Conservation (phyloP, 2,113 vertebrate species). For the Oryzias woworae region DNA sequence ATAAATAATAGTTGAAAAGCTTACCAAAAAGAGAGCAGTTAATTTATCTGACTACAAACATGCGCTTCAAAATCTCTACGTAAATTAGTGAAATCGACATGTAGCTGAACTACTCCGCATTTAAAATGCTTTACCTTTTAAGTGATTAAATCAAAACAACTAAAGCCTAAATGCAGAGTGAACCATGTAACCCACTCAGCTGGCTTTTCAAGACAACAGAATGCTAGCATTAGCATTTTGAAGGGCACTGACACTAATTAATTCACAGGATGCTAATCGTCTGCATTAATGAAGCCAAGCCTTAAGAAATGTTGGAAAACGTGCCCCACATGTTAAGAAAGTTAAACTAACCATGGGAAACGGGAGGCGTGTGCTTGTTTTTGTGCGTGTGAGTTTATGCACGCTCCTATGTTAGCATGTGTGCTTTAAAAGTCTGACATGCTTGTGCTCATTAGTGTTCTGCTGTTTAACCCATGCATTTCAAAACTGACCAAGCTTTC, state of each 20-base stretch:
- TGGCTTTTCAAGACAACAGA: conserved; percentile 69
- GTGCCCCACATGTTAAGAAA: conserved; percentile 77
- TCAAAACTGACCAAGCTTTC: conserved; percentile 40
- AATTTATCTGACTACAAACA: too few relatives aligned
- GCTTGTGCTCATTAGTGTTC: conserved; percentile 62
- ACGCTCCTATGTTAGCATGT: conserved; percentile 39
- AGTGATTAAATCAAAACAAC: conserved; percentile 41
- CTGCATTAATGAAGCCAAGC: conserved; percentile 79
- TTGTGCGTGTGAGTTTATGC: conserved; percentile 27
- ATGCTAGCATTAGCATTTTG: conserved; percentile 80
- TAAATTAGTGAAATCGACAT: neutral
- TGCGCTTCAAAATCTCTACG: neutral
- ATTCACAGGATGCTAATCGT: conserved; percentile 79
- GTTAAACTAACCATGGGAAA: conserved; percentile 68
- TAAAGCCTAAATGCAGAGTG: conserved; percentile 37
- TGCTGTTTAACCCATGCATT: conserved; percentile 56
- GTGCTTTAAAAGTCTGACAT: conserved; percentile 45
- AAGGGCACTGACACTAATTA: conserved; percentile 81
- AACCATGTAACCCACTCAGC: conserved; percentile 56
- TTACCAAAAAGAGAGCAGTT: too few relatives aligned
- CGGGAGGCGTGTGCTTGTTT: conserved; percentile 29
- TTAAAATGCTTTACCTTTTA: conserved; percentile 20
- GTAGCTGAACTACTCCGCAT: conserved; percentile 1
- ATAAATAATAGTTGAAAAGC: too few relatives aligned
- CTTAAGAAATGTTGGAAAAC: conserved; percentile 79